These are phyloP conservation scores for Trypoxylus dichotomus DNA, from an alignment of 1,140 invertebrate species.

Conservation along the genomic window DNA sequence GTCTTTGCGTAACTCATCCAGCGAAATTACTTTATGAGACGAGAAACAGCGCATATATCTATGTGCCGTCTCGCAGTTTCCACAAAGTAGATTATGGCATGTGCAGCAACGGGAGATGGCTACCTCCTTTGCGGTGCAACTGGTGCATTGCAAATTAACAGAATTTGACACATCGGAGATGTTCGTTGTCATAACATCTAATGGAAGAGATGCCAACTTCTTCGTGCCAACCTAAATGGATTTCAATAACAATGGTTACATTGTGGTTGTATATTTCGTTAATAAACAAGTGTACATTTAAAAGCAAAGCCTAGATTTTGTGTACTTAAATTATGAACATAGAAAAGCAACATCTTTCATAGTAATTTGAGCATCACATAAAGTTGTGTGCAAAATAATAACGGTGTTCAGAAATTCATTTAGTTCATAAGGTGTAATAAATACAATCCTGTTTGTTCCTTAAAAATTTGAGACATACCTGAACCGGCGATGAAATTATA, in stretches of 20 bases:
- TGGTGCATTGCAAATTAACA: conserved; percentile 78
- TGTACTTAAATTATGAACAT: too few species aligned
- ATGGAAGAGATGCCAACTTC: conserved; percentile 72
- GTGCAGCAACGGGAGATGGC: conserved; percentile 90
- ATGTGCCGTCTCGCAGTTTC: conserved; percentile 91
- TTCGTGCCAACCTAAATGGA: conserved; percentile 63
- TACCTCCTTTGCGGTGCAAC: conserved; percentile 85
- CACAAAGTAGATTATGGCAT: conserved; percentile 91
- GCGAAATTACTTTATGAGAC: conserved; percentile 84
- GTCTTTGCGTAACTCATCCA: conserved; percentile 81
- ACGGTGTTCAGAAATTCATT: too few species aligned
- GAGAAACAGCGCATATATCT: conserved; percentile 94
- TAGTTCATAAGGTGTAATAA: too few species aligned
- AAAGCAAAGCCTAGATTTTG: too few species aligned
- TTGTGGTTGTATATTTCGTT: background rate
- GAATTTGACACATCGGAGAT: conserved; percentile 82
- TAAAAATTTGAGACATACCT: too few species aligned
- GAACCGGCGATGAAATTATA: too few species aligned
- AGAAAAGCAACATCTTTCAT: too few species aligned
- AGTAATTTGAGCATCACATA: too few species aligned
- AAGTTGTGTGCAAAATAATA: too few species aligned
- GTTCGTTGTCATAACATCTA: conserved; percentile 84
- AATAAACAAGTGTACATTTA: too few species aligned
- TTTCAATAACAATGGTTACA: background rate
- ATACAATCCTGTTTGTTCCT: too few species aligned